These are phyloP conservation scores for Anarrhichthys ocellatus DNA, from an alignment of 2,113 vertebrate genomes.

Conservation along the genomic window DNA sequence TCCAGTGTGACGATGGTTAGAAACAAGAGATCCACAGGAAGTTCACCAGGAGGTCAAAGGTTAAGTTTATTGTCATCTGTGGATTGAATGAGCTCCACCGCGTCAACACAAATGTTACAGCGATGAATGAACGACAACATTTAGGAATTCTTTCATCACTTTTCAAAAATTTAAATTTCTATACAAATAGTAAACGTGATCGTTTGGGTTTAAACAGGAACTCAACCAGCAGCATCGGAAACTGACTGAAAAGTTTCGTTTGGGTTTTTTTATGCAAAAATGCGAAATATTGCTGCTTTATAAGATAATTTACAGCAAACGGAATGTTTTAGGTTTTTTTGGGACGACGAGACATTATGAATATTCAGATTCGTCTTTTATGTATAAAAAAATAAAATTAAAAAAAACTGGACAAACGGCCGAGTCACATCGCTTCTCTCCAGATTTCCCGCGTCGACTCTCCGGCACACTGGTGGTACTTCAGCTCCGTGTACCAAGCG, in stretches of 20 bases:
- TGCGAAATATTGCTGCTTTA: no score
- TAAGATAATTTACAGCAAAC: no score
- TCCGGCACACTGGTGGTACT: slow-evolving; percentile 19
- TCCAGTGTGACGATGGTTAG: no score
- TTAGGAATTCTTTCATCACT: neutral
- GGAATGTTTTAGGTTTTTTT: no score
- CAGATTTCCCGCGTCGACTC: neutral
- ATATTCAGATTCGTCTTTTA: neutral
- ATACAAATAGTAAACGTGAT: no score
- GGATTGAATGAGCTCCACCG: neutral
- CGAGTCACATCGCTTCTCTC: neutral
- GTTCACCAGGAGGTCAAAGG: neutral
- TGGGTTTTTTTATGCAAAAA: neutral
- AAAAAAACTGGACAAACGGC: neutral
- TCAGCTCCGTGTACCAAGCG: slow-evolving; percentile 21
- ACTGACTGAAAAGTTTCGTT: no score
- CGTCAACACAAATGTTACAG: neutral
- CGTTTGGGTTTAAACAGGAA: no score
- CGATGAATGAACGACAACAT: neutral
- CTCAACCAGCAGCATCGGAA: no score
- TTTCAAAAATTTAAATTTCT: no score
- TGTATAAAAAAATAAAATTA: no score
- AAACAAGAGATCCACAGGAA: neutral
- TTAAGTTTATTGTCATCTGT: neutral
- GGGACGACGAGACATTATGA: no score